Conservation (phyloP, 2,113 vertebrate species). For the Nematolebias whitei region DNA sequence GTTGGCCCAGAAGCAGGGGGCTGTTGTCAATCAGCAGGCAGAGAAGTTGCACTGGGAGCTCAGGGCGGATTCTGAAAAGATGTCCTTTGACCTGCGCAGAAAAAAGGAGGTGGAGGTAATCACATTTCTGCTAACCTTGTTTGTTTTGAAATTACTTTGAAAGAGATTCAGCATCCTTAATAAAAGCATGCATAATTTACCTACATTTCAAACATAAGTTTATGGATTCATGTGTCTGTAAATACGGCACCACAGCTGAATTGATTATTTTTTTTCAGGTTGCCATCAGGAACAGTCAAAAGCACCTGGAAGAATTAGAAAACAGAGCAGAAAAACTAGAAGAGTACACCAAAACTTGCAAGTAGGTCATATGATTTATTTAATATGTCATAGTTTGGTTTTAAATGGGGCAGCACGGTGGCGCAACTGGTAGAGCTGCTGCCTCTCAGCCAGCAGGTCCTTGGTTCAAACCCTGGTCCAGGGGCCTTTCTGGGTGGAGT, state of each 20-base stretch:
- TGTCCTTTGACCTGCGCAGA: conserved; percentile 84
- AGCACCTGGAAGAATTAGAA: conserved; percentile 84
- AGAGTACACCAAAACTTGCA: conserved; percentile 86
- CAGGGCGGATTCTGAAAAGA: conserved; percentile 83
- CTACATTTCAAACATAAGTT: not conserved
- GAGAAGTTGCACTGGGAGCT: conserved; percentile 88
- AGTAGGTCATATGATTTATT: conserved; percentile 74
- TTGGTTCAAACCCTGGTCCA: no score
- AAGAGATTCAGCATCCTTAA: not conserved
- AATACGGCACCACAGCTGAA: not conserved
- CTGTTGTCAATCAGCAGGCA: conserved; percentile 81
- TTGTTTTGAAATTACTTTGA: not conserved
- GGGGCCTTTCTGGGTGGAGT: no score
- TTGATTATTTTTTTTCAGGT: conserved; percentile 68
- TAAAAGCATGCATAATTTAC: not conserved
- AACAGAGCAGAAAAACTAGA: conserved; percentile 85
- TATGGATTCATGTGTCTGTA: not conserved
- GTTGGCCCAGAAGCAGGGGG: conserved; percentile 81
- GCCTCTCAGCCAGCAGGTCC: no score
- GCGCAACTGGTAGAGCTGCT: no score
- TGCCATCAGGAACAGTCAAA: conserved; percentile 81
- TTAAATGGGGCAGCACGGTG: no score
- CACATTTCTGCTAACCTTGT: not conserved
- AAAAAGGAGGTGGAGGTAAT: conserved; percentile 87
- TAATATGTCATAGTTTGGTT: no score